phyloP scores from a whole-genome alignment of 2,888 invertebrate genomes.

The Drosophila tripunctata region DNA sequence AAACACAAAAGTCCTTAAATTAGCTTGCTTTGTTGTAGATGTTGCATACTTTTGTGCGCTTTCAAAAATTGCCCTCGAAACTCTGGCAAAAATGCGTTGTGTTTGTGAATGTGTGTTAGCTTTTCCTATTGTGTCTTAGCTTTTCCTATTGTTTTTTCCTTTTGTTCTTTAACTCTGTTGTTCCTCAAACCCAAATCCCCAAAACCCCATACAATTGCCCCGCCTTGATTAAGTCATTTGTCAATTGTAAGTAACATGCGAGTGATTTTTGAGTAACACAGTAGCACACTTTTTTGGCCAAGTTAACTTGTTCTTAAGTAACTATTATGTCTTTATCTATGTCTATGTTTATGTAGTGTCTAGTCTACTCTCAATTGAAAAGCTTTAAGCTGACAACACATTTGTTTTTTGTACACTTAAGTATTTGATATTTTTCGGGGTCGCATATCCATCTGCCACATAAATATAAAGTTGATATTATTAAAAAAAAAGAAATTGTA shows the following conservation, averaged over 20 bases:
- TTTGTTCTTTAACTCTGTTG: neutral
- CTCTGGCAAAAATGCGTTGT: constrained; percentile 17
- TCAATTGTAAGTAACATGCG: constrained; percentile 72
- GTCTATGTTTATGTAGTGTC: constrained; percentile 9
- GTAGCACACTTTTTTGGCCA: constrained; percentile 26
- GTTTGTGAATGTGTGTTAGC: constrained; percentile 4
- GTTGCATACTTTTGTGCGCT: constrained; percentile 60
- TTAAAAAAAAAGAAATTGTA: constrained; percentile 2
- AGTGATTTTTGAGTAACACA: constrained; percentile 35
- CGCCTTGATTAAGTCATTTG: constrained; percentile 21
- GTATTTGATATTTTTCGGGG: constrained; percentile 4
- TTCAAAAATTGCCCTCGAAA: neutral
- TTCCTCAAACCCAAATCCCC: neutral
- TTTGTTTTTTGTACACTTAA: neutral
- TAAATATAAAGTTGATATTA: constrained; percentile 1
- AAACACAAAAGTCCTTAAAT: constrained; percentile 28
- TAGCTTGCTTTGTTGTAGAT: constrained; percentile 40
- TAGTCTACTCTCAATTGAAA: neutral
- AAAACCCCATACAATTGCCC: neutral
- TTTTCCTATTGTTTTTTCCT: constrained; percentile 1
- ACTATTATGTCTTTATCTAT: constrained; percentile 27
- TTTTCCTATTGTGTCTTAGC: neutral
- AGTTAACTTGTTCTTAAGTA: constrained; percentile 8
- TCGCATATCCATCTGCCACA: constrained; percentile 7
- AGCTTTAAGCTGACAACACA: neutral